Conservation (phyloP, 1,140 invertebrate species). For the Tetragnatha versicolor region DNA sequence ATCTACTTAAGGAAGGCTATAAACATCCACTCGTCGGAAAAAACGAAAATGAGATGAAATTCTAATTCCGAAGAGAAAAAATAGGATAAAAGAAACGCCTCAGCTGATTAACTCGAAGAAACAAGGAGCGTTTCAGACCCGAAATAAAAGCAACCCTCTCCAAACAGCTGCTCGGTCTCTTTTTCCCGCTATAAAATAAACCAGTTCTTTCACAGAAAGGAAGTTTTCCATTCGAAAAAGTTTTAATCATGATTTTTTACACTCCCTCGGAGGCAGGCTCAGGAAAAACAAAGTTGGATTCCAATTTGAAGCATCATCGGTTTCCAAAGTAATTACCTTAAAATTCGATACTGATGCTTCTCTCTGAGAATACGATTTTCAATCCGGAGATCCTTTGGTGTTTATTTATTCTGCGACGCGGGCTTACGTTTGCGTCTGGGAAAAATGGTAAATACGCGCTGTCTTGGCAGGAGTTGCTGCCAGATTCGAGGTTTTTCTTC, state of each 20-base stretch:
- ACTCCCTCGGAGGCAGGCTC: background rate
- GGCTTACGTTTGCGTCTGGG: no score
- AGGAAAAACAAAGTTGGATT: constrained; percentile 7
- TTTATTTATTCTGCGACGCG: no score
- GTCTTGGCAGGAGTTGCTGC: no score
- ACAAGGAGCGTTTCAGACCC: background rate
- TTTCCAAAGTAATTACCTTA: constrained; percentile 22
- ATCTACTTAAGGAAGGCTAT: no score
- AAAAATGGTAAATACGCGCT: no score
- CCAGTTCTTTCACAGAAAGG: background rate
- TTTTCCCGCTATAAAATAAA: constrained; percentile 4
- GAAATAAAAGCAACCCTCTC: background rate
- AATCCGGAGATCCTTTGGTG: no score
- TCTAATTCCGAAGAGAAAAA: no score
- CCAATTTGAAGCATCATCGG: constrained; percentile 32
- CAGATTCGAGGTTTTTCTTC: no score
- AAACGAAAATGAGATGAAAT: no score
- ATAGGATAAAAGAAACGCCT: background rate
- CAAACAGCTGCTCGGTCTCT: background rate
- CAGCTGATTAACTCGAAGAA: constrained; percentile 29
- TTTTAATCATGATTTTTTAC: constrained; percentile 34
- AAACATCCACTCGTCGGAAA: no score
- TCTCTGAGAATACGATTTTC: background rate
- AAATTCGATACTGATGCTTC: constrained; percentile 25
- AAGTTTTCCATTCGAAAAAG: constrained; percentile 20